Percentiles rank a stretch among this genome's conserved stretches.
phyloP scores from a whole-genome alignment of 1,140 invertebrate genomes.

The Bicyclus anynana region DNA sequence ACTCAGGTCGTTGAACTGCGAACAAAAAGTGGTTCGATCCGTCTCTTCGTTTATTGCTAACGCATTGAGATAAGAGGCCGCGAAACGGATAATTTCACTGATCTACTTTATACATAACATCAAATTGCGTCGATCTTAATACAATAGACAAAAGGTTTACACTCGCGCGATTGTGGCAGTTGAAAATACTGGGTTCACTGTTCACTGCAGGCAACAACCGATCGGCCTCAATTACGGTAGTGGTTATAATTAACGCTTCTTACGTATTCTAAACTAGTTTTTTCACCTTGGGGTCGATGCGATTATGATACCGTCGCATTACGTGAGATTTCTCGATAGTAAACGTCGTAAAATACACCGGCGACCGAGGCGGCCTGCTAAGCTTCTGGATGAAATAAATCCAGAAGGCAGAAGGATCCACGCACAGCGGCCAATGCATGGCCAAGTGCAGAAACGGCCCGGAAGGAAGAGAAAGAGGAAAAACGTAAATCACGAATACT shows the following conservation, averaged over 20 bases:
- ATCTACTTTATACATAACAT: conserved; percentile 21
- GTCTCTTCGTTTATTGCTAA: conserved; percentile 23
- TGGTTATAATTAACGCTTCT: conserved; percentile 14
- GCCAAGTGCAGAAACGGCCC: too few species aligned
- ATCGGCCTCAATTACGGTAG: conserved; percentile 16
- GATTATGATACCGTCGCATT: background rate
- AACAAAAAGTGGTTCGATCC: conserved; percentile 14
- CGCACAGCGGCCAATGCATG: too few species aligned
- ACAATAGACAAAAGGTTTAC: background rate
- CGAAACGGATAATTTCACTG: conserved; percentile 28
- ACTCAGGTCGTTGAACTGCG: conserved; percentile 23
- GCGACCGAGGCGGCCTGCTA: too few species aligned
- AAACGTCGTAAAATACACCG: too few species aligned
- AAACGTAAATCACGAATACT: too few species aligned
- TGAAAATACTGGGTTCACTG: conserved; percentile 11
- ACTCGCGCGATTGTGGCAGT: background rate
- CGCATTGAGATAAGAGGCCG: conserved; percentile 25
- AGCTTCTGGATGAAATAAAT: too few species aligned
- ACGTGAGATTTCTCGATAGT: background rate
- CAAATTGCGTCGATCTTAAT: background rate
- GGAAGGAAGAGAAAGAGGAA: too few species aligned
- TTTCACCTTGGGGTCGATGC: conserved; percentile 3
- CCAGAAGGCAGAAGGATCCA: too few species aligned
- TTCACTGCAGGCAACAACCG: conserved; percentile 12
- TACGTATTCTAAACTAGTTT: conserved; percentile 9